These are phyloP conservation scores for Nephrotoma guestfalica DNA, from an alignment of 2,888 invertebrate species.

Conservation along the genomic window DNA sequence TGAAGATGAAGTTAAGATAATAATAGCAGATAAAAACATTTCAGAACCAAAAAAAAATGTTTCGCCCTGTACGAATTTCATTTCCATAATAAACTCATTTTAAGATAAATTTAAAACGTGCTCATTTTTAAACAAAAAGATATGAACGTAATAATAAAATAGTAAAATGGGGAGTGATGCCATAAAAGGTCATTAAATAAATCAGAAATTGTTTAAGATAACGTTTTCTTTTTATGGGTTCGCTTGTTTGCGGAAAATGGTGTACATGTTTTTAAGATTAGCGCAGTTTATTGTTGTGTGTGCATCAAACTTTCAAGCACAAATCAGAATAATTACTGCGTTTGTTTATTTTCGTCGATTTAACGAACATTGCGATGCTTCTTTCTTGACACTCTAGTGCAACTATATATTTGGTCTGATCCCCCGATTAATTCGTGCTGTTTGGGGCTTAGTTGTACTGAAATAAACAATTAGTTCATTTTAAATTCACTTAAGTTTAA, in stretches of 20 bases:
- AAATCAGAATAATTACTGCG: background rate
- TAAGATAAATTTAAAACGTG: background rate
- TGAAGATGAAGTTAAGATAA: background rate
- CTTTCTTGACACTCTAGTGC: background rate
- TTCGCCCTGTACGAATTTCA: background rate
- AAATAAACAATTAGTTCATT: too few species aligned
- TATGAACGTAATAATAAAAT: background rate
- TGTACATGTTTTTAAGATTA: background rate
- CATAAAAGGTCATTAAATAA: background rate
- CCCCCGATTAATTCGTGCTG: too few species aligned
- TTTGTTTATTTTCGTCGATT: too few species aligned
- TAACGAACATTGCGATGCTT: background rate
- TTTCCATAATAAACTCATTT: background rate
- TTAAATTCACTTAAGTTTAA: too few species aligned
- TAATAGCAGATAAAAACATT: background rate
- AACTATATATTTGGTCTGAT: too few species aligned
- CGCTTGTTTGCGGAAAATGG: background rate
- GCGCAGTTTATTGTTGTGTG: too few species aligned
- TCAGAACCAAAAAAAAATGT: background rate
- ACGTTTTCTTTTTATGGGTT: background rate
- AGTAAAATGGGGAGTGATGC: background rate
- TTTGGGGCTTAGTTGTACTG: too few species aligned
- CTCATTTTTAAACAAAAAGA: background rate
- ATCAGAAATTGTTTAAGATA: background rate
- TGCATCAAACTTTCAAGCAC: background rate